Evolutionary conservation across 1,140 invertebrate genomes (phyloP).

Genomic region (Diplogasteroides magnus): DNA sequence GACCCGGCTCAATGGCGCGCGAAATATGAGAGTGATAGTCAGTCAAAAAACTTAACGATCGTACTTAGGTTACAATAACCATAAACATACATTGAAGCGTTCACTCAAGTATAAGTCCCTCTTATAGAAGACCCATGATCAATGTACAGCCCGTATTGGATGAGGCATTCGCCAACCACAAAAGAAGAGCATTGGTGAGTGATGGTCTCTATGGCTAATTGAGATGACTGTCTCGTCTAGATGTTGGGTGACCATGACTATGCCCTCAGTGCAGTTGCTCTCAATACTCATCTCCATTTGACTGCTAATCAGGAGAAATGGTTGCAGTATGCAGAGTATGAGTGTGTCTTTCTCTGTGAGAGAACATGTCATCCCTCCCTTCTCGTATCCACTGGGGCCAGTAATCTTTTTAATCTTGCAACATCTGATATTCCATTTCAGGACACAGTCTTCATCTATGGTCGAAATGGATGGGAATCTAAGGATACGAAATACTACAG

Average conservation of each 20-base stretch:
- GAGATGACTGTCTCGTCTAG: neutral
- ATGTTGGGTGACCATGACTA: constrained; percentile 7
- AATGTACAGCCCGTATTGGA: too few species aligned
- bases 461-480: too few species aligned
- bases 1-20: too few species aligned
- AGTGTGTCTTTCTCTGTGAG: constrained; percentile 1
- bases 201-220: neutral
- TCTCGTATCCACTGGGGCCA: constrained; percentile 3
- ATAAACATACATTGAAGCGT: too few species aligned
- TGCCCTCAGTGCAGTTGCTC: neutral
- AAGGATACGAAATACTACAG: too few species aligned
- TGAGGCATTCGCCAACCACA: neutral
- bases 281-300: neutral
- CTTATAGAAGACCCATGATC: too few species aligned
- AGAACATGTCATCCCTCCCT: neutral
- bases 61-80: too few species aligned
- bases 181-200: neutral
- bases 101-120: neutral
- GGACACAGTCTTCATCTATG: too few species aligned
- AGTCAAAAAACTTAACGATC: too few species aligned
- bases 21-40: too few species aligned
- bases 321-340: constrained; percentile 9
- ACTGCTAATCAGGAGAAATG: constrained; percentile 8
- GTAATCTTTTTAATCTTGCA: too few species aligned
- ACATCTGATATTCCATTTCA: too few species aligned